Base-by-base conservation (phyloP, 2,113 vertebrate species). In the Phaethon lepturus region DNA sequence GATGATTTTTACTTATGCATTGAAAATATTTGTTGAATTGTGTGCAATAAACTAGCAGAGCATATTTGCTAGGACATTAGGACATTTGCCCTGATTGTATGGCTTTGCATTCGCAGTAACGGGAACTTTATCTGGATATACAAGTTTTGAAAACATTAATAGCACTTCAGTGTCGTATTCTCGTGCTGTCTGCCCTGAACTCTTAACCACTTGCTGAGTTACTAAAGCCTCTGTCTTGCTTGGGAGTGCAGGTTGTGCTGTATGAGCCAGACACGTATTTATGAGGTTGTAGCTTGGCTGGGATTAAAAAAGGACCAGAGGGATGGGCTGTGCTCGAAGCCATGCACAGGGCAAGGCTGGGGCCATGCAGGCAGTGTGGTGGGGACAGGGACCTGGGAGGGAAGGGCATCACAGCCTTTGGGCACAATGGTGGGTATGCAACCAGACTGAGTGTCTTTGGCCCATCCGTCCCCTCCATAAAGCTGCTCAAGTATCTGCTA, bases 291-390 rank as follows among this genome's bases (percentile, higher is more conserved):
- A n/a, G 14, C 22, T 85, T 28, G 55, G 22, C 19, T 6, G 38
- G 66, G 52, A 67, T 60, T 33, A 67, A 24, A 14, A 15, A 2
- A 6, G 53, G 71, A 26, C 6, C 22, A 3, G 38, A 35, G 35
- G 35, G 16, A 29, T 2, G 18, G 69, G 55, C 44, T 64, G 47
- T 22, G 29, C 66, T 52, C 0, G 2, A 18, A 63, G 26, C 8
- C 52, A 3, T 0, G 2, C 13, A 3, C 24, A 2, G 13, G 17
- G 76, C 40, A 17, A 42, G 42, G 17, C 58, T 40, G 60, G 31
- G 22, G 20, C 20, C 29, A 11, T 0, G 7, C 35, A 13, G 50
- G 33, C 19, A 18, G 13, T 0, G 0, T 4, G 40, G 29, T 20
- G 26, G 16, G 33, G 19, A 64, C 17, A 20, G 63, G n/a, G 28